These are phyloP conservation scores for Phylloscopus trochilus DNA, from an alignment of 2,113 vertebrate genomes.

Conservation along the genomic window DNA sequence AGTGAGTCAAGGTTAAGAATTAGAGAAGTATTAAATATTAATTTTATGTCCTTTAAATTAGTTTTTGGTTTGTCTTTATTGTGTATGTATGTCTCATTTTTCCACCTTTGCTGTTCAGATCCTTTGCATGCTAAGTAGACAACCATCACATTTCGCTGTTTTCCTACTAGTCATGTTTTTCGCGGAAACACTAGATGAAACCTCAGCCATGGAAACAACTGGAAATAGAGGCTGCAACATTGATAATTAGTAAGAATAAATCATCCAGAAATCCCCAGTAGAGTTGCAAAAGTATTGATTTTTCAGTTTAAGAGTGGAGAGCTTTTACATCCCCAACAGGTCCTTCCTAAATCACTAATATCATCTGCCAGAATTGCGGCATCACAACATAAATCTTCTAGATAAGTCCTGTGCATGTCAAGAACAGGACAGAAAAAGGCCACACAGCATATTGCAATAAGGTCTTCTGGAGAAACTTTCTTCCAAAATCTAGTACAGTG, in stretches of 20 bases:
- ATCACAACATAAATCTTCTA: neutral
- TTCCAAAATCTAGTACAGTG: neutral
- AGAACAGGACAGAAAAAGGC: neutral
- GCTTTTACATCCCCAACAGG: neutral
- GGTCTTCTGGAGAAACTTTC: neutral
- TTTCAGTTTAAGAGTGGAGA: conserved; percentile 24
- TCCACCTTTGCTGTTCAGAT: neutral
- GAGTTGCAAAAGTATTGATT: conserved; percentile 14
- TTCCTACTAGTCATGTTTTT: neutral
- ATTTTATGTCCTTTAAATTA: neutral
- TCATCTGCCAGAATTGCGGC: conserved; percentile 23
- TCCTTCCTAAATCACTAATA: conserved; percentile 45
- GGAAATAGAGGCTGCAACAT: neutral
- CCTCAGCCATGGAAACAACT: neutral
- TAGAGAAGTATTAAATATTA: neutral
- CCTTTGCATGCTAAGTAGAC: neutral
- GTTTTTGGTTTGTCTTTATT: neutral
- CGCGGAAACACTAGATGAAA: neutral
- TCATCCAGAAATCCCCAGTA: neutral
- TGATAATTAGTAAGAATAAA: conserved; percentile 27
- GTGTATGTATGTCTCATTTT: neutral
- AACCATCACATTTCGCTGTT: neutral
- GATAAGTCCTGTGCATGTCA: neutral
- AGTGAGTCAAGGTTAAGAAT: neutral
- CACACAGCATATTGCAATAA: neutral